Conservation (phyloP, 1,140 invertebrate species). For the Bombus vancouverensis region DNA sequence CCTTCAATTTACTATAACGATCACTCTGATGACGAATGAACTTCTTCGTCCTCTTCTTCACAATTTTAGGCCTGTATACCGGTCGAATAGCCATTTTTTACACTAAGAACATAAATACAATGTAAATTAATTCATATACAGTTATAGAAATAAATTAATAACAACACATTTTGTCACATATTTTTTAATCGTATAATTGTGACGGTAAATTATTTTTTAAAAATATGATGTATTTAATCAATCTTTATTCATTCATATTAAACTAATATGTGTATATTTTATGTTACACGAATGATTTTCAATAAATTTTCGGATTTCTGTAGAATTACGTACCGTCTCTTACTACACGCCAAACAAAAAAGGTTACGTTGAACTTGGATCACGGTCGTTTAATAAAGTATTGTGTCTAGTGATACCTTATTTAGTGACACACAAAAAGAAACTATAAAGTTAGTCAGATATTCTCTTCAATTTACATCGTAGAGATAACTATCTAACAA, state of each 20-base stretch:
- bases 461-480: neutral
- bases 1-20: slow-evolving; percentile 97
- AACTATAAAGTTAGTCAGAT: neutral
- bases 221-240: slow-evolving; percentile 34
- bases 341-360: slow-evolving; percentile 51
- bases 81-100: slow-evolving; percentile 92
- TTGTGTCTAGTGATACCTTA: neutral
- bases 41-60: slow-evolving; percentile 98
- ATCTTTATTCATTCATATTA: neutral
- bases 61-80: slow-evolving; percentile 92
- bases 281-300: slow-evolving; percentile 52
- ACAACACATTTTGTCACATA: slow-evolving; percentile 18
- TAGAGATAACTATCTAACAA: neutral
- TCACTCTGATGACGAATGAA: slow-evolving; percentile 98
- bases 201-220: slow-evolving; percentile 21
- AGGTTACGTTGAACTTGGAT: slow-evolving; percentile 37
- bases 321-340: slow-evolving; percentile 60
- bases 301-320: slow-evolving; percentile 55
- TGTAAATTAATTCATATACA: slow-evolving; percentile 10
- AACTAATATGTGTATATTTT: slow-evolving; percentile 23
- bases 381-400: neutral
- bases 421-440: neutral
- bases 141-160: neutral
- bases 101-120: slow-evolving; percentile 64
- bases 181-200: slow-evolving; percentile 6